Evolutionary conservation across 2,888 invertebrate species (phyloP).

Genomic region (Amiota minor): DNA sequence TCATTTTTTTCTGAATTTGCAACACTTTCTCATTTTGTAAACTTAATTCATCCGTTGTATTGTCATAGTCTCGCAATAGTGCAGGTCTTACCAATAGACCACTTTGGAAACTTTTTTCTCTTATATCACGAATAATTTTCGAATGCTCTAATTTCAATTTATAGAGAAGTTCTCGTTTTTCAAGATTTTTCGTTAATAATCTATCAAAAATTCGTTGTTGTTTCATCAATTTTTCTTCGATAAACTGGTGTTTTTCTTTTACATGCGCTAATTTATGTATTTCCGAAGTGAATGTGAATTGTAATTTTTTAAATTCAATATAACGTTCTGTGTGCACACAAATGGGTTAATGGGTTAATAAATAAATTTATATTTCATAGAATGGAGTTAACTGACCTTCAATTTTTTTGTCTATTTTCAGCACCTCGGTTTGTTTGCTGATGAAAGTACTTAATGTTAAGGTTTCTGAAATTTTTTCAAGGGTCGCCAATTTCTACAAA

Average conservation of each 20-base stretch:
- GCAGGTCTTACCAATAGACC: constrained; percentile 66
- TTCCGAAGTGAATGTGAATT: constrained; percentile 54
- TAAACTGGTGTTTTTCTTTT: constrained; percentile 32
- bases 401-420: constrained; percentile 64
- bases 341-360: not conserved
- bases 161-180: constrained; percentile 51
- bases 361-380: not conserved
- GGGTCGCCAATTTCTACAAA: constrained; percentile 53
- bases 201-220: constrained; percentile 34
- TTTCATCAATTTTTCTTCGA: not conserved
- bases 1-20: constrained; percentile 41
- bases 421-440: constrained; percentile 61
- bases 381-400: constrained; percentile 57
- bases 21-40: constrained; percentile 35
- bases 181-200: constrained; percentile 30
- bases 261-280: constrained; percentile 63
- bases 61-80: constrained; percentile 66
- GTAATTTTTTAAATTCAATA: constrained; percentile 57
- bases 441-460: constrained; percentile 62
- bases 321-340: constrained; percentile 57
- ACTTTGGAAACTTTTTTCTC: constrained; percentile 57
- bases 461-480: constrained; percentile 64
- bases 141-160: constrained; percentile 54
- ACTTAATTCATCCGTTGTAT: constrained; percentile 46
- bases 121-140: constrained; percentile 47